Conservation (phyloP, 2,113 vertebrate genomes). For the Nicator chloris region DNA sequence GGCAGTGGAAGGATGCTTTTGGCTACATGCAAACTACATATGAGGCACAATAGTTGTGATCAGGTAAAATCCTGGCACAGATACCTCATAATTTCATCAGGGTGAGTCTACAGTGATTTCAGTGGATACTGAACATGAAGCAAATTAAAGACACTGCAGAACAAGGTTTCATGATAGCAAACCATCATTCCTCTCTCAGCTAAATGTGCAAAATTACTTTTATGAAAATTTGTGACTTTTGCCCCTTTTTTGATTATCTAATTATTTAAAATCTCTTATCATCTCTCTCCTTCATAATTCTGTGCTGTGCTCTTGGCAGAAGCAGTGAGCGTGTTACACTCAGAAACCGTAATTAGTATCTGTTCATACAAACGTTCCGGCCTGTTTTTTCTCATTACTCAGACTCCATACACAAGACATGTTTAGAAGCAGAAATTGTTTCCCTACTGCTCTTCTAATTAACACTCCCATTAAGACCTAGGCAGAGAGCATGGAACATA, state of each 20-base stretch:
- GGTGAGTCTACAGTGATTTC: neutral
- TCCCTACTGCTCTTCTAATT: constrained; percentile 56
- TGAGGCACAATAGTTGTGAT: neutral
- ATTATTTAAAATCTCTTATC: neutral
- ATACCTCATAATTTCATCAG: neutral
- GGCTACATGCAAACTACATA: neutral
- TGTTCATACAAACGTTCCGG: constrained; percentile 42
- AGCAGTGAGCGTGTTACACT: neutral
- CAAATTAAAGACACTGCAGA: neutral
- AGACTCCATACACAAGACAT: constrained; percentile 24
- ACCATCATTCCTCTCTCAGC: neutral
- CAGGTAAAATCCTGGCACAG: neutral
- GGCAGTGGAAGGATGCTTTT: neutral
- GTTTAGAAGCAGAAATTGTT: constrained; percentile 56
- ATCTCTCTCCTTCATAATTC: neutral
- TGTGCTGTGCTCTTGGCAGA: neutral
- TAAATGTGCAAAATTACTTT: neutral
- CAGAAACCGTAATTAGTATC: constrained; percentile 12
- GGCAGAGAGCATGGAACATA: constrained; percentile 47
- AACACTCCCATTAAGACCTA: constrained; percentile 52
- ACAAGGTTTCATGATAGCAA: neutral
- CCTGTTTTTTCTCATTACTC: constrained; percentile 57
- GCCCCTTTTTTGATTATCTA: neutral
- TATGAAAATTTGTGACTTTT: neutral
- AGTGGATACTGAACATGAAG: neutral